These are phyloP conservation scores for Cataglyphis altisquamis DNA, from an alignment of 2,888 invertebrate genomes.

Conservation along the genomic window DNA sequence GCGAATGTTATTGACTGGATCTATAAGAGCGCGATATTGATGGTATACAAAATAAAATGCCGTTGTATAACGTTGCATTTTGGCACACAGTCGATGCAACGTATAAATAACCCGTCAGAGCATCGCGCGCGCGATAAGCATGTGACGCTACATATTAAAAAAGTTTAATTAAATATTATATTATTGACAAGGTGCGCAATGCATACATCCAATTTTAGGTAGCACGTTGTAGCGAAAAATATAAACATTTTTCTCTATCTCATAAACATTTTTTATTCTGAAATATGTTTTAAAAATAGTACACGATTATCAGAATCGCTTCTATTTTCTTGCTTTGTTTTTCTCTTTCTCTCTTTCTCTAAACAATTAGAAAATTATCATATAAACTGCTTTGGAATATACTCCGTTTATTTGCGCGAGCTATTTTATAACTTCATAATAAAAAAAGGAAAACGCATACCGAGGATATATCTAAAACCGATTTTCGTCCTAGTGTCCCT, in stretches of 20 bases:
- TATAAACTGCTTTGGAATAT: not conserved
- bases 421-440: not conserved
- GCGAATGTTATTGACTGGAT: conserved; percentile 45
- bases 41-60: conserved; percentile 50
- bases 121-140: conserved; percentile 33
- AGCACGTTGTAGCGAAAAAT: not conserved
- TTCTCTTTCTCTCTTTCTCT: no score
- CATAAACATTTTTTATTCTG: not conserved
- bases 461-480: conserved; percentile 33
- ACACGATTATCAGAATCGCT: not conserved
- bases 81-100: conserved; percentile 15
- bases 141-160: conserved; percentile 8
- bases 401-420: not conserved
- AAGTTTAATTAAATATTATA: conserved; percentile 49
- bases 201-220: conserved; percentile 1
- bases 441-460: not conserved
- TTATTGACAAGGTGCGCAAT: not conserved
- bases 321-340: not conserved
- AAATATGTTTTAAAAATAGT: not conserved
- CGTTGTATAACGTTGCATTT: conserved; percentile 36
- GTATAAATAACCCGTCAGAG: conserved; percentile 34
- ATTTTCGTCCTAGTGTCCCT: conserved; percentile 33
- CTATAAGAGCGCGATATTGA: conserved; percentile 44
- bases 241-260: not conserved
- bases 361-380: conserved; percentile 15